Evolutionary conservation across 2,113 vertebrate genomes (phyloP), one percentile per base, ranked within the genome.

Genomic region (Bucco capensis): DNA sequence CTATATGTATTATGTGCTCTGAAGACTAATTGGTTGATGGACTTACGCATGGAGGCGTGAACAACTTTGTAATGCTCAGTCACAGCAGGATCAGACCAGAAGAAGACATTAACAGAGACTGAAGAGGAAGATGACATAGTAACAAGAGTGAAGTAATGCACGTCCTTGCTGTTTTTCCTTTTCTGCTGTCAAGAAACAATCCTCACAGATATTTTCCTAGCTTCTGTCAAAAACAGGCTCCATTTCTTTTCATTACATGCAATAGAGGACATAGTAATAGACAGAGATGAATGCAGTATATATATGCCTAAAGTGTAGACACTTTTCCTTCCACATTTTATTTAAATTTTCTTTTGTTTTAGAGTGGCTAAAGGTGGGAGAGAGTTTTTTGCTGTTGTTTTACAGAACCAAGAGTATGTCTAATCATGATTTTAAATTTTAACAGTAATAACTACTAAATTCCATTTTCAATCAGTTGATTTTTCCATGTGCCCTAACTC

Each of bases 11-110:
- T 97, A 83, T 96, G 97, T 97, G 97, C 98, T 97, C 97, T 88
- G 84, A 95, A 96, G 92, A 92, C 83, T 97, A 97, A 97, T 97
- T 97, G 97, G 96, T 97, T 97, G 97, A 98, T 98, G 93, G 98
- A 96, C 97, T 97, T 98, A 96, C 94, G 97, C 98, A 98, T 75
- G 87, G 97, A 98, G 98, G 98, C 97, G 96, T 98, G 98, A 98
- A 98, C 98, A 97, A 98, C 97, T 97, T 97, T 96, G 96, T 97
- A 98, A 98, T 98, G 98, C 97, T 98, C 98, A 97, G 97, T 98
- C 98, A 97, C 97, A 98, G 98, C 97, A 94, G 97, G 97, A 97
- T 95, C 96, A 96, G 97, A 93, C 96, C 97, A 98, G 96, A 91
- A 97, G 96, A 96, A 96, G 97, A 97, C 97, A 98, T 97, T 97